Evolutionary conservation across 2,888 invertebrate species (phyloP), one percentile per base, ranked within the genome.

Genomic region (Coleophora deauratella): DNA sequence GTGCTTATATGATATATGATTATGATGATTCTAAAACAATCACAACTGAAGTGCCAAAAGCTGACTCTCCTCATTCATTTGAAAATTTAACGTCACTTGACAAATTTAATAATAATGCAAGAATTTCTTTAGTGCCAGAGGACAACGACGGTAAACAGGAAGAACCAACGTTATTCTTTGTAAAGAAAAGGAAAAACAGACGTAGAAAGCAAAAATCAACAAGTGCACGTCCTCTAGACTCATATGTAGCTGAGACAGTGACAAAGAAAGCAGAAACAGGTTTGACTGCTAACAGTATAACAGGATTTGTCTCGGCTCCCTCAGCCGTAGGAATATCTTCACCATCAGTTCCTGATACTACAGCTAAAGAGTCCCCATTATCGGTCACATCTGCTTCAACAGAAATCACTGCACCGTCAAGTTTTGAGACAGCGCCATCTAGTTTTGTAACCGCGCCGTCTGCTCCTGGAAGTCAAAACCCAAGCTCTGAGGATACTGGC

Each of bases 141-240:
- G 62, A 64, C 0, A 46, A 44, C 9, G 59, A 66, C 2, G 53
- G 53, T 0, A 71, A 70, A 49, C 71, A 67, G 33, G 62, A 54
- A 1, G 78, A 80, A 47, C 82, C 82, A 1, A 69, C 79, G 1
- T 45, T 77, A 9, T 82, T 79, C 55, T 77, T 78, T 50, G 77
- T 81, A 0, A 72, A 72, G 46, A 66, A 60, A 41, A 61, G 60
- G 31, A 76, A 70, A 41, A 69, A 51, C 31, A 80, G 62, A 43
- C 62, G 59, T 10, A 64, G 50, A 21, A 75, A 64, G 35, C 42
- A 46, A 1, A 66, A 50, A 36, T 27, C 51, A 3, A 60, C 47
- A 0, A 50, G 54, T 0, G 42, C 55, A 15, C 38, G 50, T 9
- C 53, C 53, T 21, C 41, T 54, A 2, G 62, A 67, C 38, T 62